These are phyloP conservation scores for Ceyx cyanopectus DNA, from an alignment of 2,113 vertebrate species.

Conservation along the genomic window DNA sequence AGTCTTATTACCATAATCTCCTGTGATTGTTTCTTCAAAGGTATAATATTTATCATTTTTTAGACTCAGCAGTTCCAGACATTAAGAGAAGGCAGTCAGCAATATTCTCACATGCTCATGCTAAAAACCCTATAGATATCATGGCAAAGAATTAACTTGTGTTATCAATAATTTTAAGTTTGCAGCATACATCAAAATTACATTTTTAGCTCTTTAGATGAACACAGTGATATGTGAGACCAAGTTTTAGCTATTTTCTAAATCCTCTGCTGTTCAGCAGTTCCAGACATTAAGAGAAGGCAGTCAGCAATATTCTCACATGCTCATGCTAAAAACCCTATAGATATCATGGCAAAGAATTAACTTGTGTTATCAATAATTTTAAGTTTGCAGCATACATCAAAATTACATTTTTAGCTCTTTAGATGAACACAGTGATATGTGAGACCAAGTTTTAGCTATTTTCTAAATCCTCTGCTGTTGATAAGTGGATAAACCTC, in stretches of 20 bases:
- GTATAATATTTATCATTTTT: conserved; percentile 61
- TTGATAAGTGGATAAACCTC: neutral
- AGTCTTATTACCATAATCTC: conserved; percentile 69
- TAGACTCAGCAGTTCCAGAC: conserved; percentile 44
- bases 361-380: neutral
- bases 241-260: neutral
- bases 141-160: neutral
- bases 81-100: neutral
- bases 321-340: neutral
- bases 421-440: neutral
- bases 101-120: neutral
- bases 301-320: neutral
- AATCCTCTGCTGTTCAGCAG: conserved; percentile 28
- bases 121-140: neutral
- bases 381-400: neutral
- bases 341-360: neutral
- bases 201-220: neutral
- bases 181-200: neutral
- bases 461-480: neutral
- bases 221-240: neutral
- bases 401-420: neutral
- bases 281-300: neutral
- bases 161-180: neutral
- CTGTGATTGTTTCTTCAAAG: conserved; percentile 65
- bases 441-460: neutral